Percentiles rank a stretch among this genome's conserved stretches.
These are phyloP conservation scores for Sebastes trivittatus DNA, from an alignment of 2,797 vertebrate genomes.

Conservation along the genomic window DNA sequence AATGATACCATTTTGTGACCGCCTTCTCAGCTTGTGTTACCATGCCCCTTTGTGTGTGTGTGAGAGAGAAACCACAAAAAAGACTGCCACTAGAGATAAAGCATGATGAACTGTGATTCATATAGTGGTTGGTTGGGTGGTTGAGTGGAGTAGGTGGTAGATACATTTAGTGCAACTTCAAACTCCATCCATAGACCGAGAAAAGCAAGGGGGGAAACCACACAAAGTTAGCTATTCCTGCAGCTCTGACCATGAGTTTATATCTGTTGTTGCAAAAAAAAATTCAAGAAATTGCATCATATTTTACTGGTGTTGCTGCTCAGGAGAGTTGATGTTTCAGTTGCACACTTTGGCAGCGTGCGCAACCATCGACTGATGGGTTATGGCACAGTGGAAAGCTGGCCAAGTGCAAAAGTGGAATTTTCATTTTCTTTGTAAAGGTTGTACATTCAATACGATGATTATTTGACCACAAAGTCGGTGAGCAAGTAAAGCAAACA, in stretches of 20 bases:
- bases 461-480: not conserved
- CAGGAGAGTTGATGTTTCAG: constrained; percentile 2
- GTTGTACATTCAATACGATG: not conserved
- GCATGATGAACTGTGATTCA: constrained; percentile 63
- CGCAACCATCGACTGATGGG: not conserved
- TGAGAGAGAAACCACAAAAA: constrained; percentile 3
- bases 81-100: constrained; percentile 47
- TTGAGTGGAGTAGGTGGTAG: constrained; percentile 73
- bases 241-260: not conserved
- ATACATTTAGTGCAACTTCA: constrained; percentile 70
- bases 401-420: not conserved
- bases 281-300: constrained; percentile 38
- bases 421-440: not conserved
- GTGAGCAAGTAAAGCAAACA: not conserved
- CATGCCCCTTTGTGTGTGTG: not conserved
- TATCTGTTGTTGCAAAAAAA: constrained; percentile 23
- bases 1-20: not conserved
- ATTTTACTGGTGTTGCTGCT: not conserved
- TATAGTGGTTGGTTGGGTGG: constrained; percentile 60
- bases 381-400: not conserved
- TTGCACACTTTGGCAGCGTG: not conserved
- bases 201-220: constrained; percentile 16
- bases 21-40: not conserved
- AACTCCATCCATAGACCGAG: constrained; percentile 47
- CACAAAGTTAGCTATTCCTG: constrained; percentile 27